phyloP scores from a whole-genome alignment of 2,888 invertebrate species.

The Diarsia mendica region DNA sequence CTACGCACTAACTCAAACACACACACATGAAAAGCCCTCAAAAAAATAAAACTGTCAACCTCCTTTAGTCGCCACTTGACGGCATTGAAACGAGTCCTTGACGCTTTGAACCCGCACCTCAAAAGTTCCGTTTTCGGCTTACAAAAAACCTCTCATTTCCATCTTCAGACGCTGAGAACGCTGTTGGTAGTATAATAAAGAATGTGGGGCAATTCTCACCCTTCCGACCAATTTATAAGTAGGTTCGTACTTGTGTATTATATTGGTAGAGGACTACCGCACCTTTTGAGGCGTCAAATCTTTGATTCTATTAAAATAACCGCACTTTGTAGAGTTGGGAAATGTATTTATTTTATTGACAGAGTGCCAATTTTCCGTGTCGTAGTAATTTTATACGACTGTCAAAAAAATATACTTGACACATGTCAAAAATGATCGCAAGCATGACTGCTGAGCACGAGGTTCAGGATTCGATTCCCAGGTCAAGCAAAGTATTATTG shows the following conservation, averaged over 20 bases:
- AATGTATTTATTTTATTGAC: background rate
- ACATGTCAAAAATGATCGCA: too few relatives aligned
- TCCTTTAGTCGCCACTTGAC: constrained; percentile 58
- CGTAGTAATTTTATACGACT: background rate
- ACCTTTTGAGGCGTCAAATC: constrained; percentile 59
- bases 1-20: constrained; percentile 34
- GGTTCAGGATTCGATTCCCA: too few relatives aligned
- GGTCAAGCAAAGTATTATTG: too few relatives aligned
- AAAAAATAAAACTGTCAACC: constrained; percentile 60
- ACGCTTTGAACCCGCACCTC: constrained; percentile 61
- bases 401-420: background rate
- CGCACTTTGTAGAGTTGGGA: constrained; percentile 57
- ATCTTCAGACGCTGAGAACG: constrained; percentile 52
- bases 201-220: constrained; percentile 59
- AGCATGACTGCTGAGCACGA: too few relatives aligned
- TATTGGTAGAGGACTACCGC: background rate
- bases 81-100: constrained; percentile 61
- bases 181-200: constrained; percentile 40
- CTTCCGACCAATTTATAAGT: constrained; percentile 33
- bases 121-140: constrained; percentile 63
- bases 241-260: constrained; percentile 2
- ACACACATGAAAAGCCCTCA: constrained; percentile 26
- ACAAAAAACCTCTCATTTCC: constrained; percentile 66
- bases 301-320: constrained; percentile 79
- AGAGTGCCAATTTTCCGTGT: background rate